Conservation (phyloP, 1,140 invertebrate genomes). For the Ladona fulva region DNA sequence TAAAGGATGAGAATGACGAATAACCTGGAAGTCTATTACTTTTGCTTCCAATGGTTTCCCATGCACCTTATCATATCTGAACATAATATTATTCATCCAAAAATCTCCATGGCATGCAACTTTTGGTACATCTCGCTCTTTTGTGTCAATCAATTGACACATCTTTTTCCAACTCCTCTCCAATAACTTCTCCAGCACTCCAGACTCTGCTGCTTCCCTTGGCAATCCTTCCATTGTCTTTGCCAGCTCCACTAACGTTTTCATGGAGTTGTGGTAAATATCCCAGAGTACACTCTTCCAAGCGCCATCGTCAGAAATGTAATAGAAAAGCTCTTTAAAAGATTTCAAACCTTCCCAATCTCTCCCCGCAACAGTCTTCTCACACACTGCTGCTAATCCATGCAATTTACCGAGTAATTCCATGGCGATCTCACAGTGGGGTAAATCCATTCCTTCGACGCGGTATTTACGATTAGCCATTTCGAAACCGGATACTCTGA, state of each 20-base stretch:
- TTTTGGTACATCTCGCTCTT: background rate
- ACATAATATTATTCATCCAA: conserved; percentile 27
- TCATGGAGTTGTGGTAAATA: background rate
- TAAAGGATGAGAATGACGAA: conserved; percentile 20
- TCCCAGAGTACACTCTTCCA: background rate
- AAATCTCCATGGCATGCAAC: conserved; percentile 25
- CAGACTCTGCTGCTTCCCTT: background rate
- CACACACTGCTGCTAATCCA: background rate
- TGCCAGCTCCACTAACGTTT: background rate
- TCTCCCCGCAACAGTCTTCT: background rate
- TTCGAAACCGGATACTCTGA: background rate
- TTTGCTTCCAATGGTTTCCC: conserved; percentile 12
- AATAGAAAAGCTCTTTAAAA: background rate
- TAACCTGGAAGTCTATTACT: conserved; percentile 19
- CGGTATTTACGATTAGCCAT: background rate
- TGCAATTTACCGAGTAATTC: background rate
- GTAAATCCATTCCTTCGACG: background rate
- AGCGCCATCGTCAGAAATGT: background rate
- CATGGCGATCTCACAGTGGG: background rate
- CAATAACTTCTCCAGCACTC: background rate
- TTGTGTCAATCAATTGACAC: background rate
- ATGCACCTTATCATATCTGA: conserved; percentile 20
- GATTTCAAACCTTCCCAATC: background rate
- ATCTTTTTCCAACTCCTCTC: background rate
- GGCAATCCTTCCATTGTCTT: background rate